Base-by-base conservation (phyloP, 1,140 invertebrate genomes). In the Arctopsyche grandis region DNA sequence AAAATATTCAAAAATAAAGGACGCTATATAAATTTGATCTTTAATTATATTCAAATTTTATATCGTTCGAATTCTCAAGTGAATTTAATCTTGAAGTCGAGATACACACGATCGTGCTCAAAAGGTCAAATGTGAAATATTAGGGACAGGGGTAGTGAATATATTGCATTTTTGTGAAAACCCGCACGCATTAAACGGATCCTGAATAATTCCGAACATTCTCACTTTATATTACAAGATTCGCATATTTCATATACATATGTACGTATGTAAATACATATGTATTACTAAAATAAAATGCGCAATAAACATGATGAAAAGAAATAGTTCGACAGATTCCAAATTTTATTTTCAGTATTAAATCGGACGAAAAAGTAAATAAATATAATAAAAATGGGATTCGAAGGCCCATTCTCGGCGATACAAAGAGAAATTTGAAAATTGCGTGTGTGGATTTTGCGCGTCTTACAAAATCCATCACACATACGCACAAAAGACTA, bases 91-190 rank as follows among this genome's bases (percentile, higher is more conserved):
- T 26, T 1, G 9, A 4, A 16, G 0, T 56, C 22, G 0, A 29
- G 16, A 29, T 69, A 69, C 22, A 43, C 66, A 69, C 29, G 29
- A 29, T 10, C 22, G 66, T 69, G n/a, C 5, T 21, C 66, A 69
- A 69, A 69, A 69, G 66, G 29, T 70, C 76, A 38, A 69, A 69
- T 38, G 66, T 78, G 76, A 78, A 63, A 78, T 69, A 78, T 78
- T 46, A 70, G 38, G 75, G 60, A 69, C 60, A 70, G 48, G 76
- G 43, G 43, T 19, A 69, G 60, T 43, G 66, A 70, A 78, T 69
- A 78, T 78, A 78, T 78, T 78, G 76, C 76, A 78, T 78, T 70
- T 77, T 66, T 58, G 75, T 63, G 48, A 56, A 58, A n/a, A n/a
- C 24, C 21, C 24, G n/a, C 66, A 60, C 21, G n/a, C 48, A 70